Evolutionary conservation across 2,888 invertebrate genomes (phyloP).

Genomic region (Sclerodermus sp.): DNA sequence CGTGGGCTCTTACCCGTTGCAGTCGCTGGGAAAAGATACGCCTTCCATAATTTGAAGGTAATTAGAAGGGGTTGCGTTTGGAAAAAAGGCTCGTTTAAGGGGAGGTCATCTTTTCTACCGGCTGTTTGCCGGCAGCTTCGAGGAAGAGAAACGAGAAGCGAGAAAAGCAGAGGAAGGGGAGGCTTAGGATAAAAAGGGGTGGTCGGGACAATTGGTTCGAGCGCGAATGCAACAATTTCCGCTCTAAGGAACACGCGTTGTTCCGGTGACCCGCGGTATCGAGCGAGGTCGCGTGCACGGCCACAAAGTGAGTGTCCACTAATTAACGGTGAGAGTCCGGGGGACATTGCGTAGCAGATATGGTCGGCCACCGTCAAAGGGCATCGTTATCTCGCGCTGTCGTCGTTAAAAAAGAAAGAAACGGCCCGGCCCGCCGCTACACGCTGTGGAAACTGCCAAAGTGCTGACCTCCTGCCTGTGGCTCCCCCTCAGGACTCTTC

Average conservation of each 20-base stretch:
- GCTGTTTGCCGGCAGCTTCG: too few relatives aligned
- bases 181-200: constrained; percentile 12
- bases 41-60: too few relatives aligned
- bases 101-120: too few relatives aligned
- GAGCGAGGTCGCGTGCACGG: background rate
- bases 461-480: background rate
- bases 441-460: background rate
- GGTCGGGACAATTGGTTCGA: constrained; percentile 17
- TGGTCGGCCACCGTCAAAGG: constrained; percentile 29
- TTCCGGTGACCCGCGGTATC: background rate
- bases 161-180: background rate
- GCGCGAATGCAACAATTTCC: constrained; percentile 2
- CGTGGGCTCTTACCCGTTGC: too few relatives aligned
- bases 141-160: too few relatives aligned
- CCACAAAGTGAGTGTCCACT: constrained; percentile 33
- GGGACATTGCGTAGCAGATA: background rate
- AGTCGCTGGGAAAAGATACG: too few relatives aligned
- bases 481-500: too few relatives aligned
- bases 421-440: background rate
- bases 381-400: constrained; percentile 24
- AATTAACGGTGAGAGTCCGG: constrained; percentile 22
- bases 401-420: constrained; percentile 4
- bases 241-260: background rate
- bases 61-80: too few relatives aligned
- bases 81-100: too few relatives aligned